phyloP scores from a whole-genome alignment of 1,140 invertebrate genomes.

The Tribolium madens region DNA sequence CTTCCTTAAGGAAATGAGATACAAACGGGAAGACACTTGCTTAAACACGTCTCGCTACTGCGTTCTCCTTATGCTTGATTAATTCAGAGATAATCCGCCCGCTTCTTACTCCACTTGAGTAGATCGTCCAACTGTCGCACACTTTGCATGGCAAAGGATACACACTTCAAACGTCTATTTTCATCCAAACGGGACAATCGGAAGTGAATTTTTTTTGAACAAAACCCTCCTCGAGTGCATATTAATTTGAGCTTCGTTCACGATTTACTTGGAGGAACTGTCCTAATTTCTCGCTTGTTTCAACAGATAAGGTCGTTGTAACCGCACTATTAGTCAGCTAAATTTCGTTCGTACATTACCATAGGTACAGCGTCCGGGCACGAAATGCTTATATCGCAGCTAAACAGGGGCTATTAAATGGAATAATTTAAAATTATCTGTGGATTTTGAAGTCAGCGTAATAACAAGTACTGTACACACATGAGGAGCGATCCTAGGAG shows the following conservation, averaged over 20 bases:
- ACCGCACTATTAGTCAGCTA: conserved; percentile 32
- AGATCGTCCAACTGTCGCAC: conserved; percentile 33
- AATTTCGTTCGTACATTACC: conserved; percentile 32
- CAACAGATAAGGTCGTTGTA: conserved; percentile 19
- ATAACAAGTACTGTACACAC: conserved; percentile 19
- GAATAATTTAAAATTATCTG: conserved; percentile 36
- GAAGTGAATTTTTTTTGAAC: background rate
- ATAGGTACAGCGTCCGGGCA: conserved; percentile 3
- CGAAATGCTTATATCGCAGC: conserved; percentile 25
- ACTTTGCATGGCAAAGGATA: conserved; percentile 24
- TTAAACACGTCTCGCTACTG: conserved; percentile 35
- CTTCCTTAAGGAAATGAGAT: conserved; percentile 36
- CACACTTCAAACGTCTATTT: conserved; percentile 19
- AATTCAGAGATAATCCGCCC: conserved; percentile 31
- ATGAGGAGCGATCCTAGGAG: conserved; percentile 7
- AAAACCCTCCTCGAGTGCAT: background rate
- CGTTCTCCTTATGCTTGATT: conserved; percentile 35
- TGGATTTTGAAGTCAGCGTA: conserved; percentile 23
- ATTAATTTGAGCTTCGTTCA: background rate
- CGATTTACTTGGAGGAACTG: background rate
- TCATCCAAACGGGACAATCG: conserved; percentile 11
- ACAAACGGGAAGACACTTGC: conserved; percentile 30
- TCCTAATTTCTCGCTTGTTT: conserved; percentile 14
- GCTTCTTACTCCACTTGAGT: conserved; percentile 33
- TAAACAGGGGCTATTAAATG: conserved; percentile 17